Percentiles rank a stretch among this genome's conserved stretches.
phyloP scores from a whole-genome alignment of 2,113 vertebrate genomes.

The Thunnus maccoyii region DNA sequence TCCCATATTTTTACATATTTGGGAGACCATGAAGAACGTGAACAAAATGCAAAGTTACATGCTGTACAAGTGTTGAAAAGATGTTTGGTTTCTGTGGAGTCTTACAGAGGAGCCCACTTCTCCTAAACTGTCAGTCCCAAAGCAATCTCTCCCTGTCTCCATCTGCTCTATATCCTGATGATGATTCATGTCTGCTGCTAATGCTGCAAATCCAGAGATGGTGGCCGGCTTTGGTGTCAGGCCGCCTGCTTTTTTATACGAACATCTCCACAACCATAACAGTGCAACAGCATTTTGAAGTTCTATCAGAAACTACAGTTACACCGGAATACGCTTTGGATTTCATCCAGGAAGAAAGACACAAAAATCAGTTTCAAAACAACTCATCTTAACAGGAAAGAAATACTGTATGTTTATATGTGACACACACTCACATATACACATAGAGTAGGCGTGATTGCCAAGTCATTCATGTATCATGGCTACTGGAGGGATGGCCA shows the following conservation, averaged over 20 bases:
- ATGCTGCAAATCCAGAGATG: conserved; percentile 75
- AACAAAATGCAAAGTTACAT: conserved; percentile 64
- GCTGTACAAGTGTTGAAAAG: conserved; percentile 18
- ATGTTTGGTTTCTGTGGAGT: conserved; percentile 39
- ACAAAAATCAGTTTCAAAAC: conserved; percentile 19
- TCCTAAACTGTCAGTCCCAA: conserved; percentile 55
- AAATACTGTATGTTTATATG: conserved; percentile 6
- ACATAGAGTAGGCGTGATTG: conserved; percentile 44
- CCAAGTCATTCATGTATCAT: conserved; percentile 74
- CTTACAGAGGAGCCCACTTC: conserved; percentile 28
- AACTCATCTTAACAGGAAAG: not conserved
- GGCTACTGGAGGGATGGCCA: conserved; percentile 56
- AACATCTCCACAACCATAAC: conserved; percentile 54
- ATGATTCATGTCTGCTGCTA: conserved; percentile 77
- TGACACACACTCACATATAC: conserved; percentile 22
- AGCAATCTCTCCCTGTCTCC: conserved; percentile 53
- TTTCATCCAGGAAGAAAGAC: conserved; percentile 3
- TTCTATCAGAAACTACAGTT: conserved; percentile 9
- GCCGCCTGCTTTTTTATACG: conserved; percentile 58
- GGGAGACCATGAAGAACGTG: conserved; percentile 62
- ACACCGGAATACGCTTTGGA: not conserved
- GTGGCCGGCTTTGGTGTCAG: conserved; percentile 61
- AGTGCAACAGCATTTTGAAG: conserved; percentile 30
- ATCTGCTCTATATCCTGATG: conserved; percentile 68
- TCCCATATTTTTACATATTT: conserved; percentile 71